Base-by-base conservation (phyloP, 2,113 vertebrate genomes). In the Epinephelus moara region DNA sequence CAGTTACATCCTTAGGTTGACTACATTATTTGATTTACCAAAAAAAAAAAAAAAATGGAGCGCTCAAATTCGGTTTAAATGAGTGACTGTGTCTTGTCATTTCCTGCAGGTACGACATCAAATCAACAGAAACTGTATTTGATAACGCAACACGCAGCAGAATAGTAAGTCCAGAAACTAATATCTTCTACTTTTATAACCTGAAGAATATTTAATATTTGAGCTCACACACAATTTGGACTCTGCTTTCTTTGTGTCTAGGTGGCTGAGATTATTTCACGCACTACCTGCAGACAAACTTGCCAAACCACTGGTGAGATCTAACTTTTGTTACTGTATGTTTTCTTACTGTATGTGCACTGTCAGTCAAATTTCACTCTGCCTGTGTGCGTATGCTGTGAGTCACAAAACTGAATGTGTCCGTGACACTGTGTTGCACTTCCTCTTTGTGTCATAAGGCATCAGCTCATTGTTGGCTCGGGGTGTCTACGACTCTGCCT, bases 211-310 rank as follows among this genome's bases (percentile, higher is more conserved):
- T 40, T 23, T 13, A 64, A 7, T 70, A n/a, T 23, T 5, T 53
- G 47, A 71, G 13, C 59, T 56, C 42, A 25, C 23, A 12, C 30
- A n/a, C 4, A 21, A 40, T 81, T 52, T 75, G 21, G 66, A 23
- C 47, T 50, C 4, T 84, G 37, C 27, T 77, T 2, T 66, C 12
- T 88, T 78, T 87, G 18, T 52, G 78, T 93, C 50, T 67, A 99
- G 98, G 98, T 99, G 83, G 96, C 94, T 50, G 98, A 99, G 93
- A 99, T 99, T 84, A 94, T 99, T 92, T 98, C 98, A 66, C 96
- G 98, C 17, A 97, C 95, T 0, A 69, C 94, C 67, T 97, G 97
- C 91, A 95, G 95, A 49, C 96, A 96, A 78, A 94, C 96, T 84
- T 97, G 96, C 94, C 97, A 97, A 94, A 98, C 95, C 2, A 97